Conservation (phyloP, 2,113 vertebrate species). For the Atrichornis clamosus region DNA sequence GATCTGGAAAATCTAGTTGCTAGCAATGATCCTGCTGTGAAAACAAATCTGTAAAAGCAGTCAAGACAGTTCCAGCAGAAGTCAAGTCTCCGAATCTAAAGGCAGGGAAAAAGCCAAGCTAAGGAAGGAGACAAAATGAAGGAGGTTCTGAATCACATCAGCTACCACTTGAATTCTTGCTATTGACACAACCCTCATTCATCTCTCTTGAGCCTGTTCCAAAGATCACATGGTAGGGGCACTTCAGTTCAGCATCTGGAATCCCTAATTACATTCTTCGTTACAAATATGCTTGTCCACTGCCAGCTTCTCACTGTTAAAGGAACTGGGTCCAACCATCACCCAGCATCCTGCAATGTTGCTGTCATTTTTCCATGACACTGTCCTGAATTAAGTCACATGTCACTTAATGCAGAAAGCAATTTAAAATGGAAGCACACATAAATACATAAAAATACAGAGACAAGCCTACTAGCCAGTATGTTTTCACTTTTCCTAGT, state of each 20-base stretch:
- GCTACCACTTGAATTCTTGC: conserved; percentile 4
- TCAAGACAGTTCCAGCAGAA: background rate
- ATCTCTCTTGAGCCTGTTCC: conserved; percentile 35
- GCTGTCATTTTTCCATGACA: background rate
- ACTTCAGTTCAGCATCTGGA: conserved; percentile 57
- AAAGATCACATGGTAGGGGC: conserved; percentile 42
- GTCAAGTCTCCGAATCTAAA: background rate
- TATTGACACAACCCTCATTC: conserved; percentile 48
- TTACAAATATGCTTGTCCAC: conserved; percentile 2
- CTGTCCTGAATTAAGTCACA: background rate
- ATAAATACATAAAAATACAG: background rate
- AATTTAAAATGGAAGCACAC: background rate
- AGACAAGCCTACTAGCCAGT: background rate
- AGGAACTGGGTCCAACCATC: background rate
- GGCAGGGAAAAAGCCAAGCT: background rate
- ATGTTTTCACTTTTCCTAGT: background rate
- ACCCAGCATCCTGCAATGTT: background rate
- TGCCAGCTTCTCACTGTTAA: conserved; percentile 29
- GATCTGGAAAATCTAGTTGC: background rate
- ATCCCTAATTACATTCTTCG: conserved; percentile 32
- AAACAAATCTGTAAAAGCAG: background rate
- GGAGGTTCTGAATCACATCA: conserved; percentile 23
- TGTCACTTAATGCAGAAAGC: background rate
- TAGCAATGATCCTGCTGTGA: background rate
- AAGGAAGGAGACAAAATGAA: conserved; percentile 2